Base-by-base conservation (phyloP, 2,888 invertebrate species). In the Caenorhabditis zanzibari region DNA sequence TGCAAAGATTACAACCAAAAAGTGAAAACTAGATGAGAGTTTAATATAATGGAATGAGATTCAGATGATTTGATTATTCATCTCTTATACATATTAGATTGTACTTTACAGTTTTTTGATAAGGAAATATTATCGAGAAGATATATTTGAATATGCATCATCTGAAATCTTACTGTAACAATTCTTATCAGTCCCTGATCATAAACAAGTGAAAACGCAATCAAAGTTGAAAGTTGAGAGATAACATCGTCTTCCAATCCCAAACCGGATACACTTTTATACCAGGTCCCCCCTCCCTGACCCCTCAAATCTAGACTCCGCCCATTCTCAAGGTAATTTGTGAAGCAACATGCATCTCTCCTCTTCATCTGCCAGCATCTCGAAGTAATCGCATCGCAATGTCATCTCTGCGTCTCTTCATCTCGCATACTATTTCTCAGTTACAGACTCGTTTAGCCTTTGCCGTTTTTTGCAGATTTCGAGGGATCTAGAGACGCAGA, bases 211-310 rank as follows among this genome's bases (percentile, higher is more conserved):
- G 61, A 61, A 61, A 61, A 41, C 41, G 41, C 24, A 61, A 75
- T 66, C 66, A 75, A 75, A 75, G 74, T 75, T 75, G 74, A 75
- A 75, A 75, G 74, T 75, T 75, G 64, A 75, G 74, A 63, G 61
- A 32, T 26, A 52, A 44, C 28, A 28, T 52, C 14, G n/a, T 63
- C 7, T 19, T 12, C 19, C 41, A 14, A 1, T 56, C 28, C 10
- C 47, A 75, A 75, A 75, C 74, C 74, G 66, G 81, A 54, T 82
- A 68, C 59, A 58, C 71, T 59, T 82, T 66, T 58, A 72, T 61
- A 73, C 52, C 59, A 28, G 12, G 22, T 61, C 41, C 32, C 32
- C 44, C 44, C 44, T 32, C 16, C 19, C 16, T 77, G 77, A 63
- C 69, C 77, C 59, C 54, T 52, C 3, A 35, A 28, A 64, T n/a